Evolutionary conservation across 1,140 invertebrate species (phyloP).

Genomic region (Drosophila saltans): DNA sequence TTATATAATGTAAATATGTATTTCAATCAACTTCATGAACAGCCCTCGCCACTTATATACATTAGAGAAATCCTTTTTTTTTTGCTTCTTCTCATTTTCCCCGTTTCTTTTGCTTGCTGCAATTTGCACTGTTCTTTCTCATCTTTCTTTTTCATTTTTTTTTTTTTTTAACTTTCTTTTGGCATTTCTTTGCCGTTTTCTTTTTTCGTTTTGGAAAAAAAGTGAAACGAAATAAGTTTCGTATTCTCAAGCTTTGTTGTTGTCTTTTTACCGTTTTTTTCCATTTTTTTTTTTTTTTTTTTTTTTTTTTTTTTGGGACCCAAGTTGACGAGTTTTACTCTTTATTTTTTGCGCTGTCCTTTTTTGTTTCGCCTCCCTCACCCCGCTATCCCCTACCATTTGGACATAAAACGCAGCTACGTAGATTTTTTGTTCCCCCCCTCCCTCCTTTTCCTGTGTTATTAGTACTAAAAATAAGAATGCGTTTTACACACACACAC

Average conservation of each 20-base stretch:
- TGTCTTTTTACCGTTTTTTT: too few relatives aligned
- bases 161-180: conserved; percentile 31
- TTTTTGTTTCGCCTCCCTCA: background rate
- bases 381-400: background rate
- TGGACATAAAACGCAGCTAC: conserved; percentile 16
- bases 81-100: background rate
- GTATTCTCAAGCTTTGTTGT: conserved; percentile 15
- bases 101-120: conserved; percentile 6
- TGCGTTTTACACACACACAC: conserved; percentile 49
- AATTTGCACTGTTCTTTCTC: conserved; percentile 18
- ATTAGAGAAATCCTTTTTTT: conserved; percentile 11
- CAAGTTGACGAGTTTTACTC: conserved; percentile 10
- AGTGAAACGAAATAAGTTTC: conserved; percentile 15
- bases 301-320: background rate
- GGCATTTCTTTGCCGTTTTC: conserved; percentile 18
- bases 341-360: conserved; percentile 20
- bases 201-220: conserved; percentile 28
- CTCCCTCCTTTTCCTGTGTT: conserved; percentile 6
- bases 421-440: background rate
- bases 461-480: conserved; percentile 20
- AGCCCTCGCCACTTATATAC: conserved; percentile 1
- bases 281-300: conserved; percentile 1
- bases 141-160: conserved; percentile 18
- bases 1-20: too few relatives aligned
- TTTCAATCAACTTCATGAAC: too few relatives aligned